Base-by-base conservation (phyloP, 1,140 invertebrate genomes). In the Acromyrmex echinatior region DNA sequence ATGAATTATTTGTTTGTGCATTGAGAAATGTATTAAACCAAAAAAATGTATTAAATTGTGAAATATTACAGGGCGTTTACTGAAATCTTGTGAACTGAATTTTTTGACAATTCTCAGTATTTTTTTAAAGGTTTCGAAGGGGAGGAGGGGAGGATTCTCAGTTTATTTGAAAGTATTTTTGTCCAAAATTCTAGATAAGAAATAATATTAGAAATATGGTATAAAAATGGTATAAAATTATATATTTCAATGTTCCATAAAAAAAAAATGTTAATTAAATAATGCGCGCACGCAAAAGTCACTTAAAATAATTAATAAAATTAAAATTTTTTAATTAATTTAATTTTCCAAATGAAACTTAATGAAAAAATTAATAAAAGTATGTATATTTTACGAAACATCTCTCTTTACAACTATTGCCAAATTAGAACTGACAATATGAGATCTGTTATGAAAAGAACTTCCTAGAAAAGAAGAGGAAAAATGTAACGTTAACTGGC, bases 401-500 rank as follows among this genome's bases (percentile, higher is more conserved):
- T 28, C 62, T 39, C 39, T 35, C 56, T 18, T 7, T 14, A 16
- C 39, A 39, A 65, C 21, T 21, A 21, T 21, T 16, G 28, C 6
- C 16, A 14, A 49, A 65, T 45, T 66, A 45, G 39, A 14, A 6
- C 6, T 28, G 31, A n/a, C 51, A 39, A 45, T 14, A 58, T n/a
- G 49, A 73, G 58, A 58, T 71, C 21, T 45, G 16, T 56, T 39
- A 31, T 31, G 16, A 35, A 14, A 66, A 25, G 35, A 39, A 3
- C 6, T 9, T 62, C 3, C 9, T 25, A 18, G 18, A 60, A 16
- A 18, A 62, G 25, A 39, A 35, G 18, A 31, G 25, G 10, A 49
- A 35, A 84, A 62, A 62, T 49, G 25, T 62, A 76, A 62, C 58
- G 9, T 82, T 74, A 84, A 74, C 39, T 74, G 28, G 51, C 39